Conservation (phyloP, 2,113 vertebrate genomes). For the Ceyx cyanopectus region DNA sequence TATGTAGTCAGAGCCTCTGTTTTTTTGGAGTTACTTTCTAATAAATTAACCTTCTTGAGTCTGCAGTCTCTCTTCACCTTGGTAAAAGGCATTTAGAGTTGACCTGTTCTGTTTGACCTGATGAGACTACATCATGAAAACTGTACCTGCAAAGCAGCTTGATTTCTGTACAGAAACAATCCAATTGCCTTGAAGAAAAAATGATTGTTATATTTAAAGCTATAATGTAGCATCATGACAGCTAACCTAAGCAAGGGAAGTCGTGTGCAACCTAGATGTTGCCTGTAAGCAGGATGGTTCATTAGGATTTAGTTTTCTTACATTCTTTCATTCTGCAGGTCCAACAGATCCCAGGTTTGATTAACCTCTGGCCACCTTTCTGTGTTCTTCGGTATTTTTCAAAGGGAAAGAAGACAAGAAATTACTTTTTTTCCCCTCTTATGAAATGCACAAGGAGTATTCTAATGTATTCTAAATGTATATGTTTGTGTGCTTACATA, state of each 20-base stretch:
- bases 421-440: neutral
- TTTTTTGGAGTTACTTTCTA: neutral
- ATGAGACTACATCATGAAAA: neutral
- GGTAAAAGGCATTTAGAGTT: neutral
- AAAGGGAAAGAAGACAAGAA: neutral
- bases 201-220: neutral
- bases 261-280: neutral
- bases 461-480: neutral
- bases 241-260: neutral
- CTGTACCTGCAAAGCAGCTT: neutral
- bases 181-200: neutral
- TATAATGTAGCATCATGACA: neutral
- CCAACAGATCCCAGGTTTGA: neutral
- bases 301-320: neutral
- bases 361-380: neutral
- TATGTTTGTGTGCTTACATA: neutral
- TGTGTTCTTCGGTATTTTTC: neutral
- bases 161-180: neutral
- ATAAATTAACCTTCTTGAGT: neutral
- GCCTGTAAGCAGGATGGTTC: neutral
- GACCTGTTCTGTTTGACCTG: neutral
- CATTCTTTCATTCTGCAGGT: neutral
- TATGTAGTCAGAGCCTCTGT: neutral
- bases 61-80: neutral
- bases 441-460: neutral